Evolutionary conservation across 2,797 vertebrate genomes (phyloP), one percentile per base, ranked within the genome.

Genomic region (Parauchenoglanis punctatus): DNA sequence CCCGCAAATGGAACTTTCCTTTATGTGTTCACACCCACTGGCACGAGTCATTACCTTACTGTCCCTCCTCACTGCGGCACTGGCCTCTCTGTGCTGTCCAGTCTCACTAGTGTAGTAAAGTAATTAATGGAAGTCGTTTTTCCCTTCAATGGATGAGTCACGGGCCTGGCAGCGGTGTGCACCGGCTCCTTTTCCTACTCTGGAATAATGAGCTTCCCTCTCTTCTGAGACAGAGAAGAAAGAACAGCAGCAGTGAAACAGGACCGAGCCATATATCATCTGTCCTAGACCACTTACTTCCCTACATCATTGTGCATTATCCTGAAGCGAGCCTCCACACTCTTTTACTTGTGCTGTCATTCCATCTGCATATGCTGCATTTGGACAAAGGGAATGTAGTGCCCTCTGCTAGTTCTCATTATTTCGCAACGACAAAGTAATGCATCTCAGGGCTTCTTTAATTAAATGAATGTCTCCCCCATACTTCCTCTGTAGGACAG

Each of bases 91-190:
- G 7, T 81, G 61, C 87, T 65, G 46, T 85, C 85, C 63, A 10
- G 84, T 87, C 85, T 87, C 56, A 86, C 84, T 90, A 84, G 80
- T 84, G 72, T 89, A 80, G 83, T 91, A 84, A 88, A 86, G 89
- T 90, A 91, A 92, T 92, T 92, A 91, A 92, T 91, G 73, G 72
- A 86, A 86, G 90, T 63, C 87, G 81, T 91, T 89, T 90, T 85
- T 86, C 81, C 84, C 76, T 83, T 91, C 89, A 88, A 46, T 90
- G 91, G 88, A 84, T 90, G 91, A 93, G 85, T 92, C 89, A 92
- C 68, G 12, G 89, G 40, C 88, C 68, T 90, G 90, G 90, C 90
- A 90, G 86, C 23, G n/a, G 81, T 83, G 61, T 67, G 46, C 65
- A 31, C 63, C 63, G 17, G 10, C 81, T 78, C 28, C 70, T 28